Evolutionary conservation across 2,888 invertebrate species (phyloP).

Genomic region (Dicycla oo): DNA sequence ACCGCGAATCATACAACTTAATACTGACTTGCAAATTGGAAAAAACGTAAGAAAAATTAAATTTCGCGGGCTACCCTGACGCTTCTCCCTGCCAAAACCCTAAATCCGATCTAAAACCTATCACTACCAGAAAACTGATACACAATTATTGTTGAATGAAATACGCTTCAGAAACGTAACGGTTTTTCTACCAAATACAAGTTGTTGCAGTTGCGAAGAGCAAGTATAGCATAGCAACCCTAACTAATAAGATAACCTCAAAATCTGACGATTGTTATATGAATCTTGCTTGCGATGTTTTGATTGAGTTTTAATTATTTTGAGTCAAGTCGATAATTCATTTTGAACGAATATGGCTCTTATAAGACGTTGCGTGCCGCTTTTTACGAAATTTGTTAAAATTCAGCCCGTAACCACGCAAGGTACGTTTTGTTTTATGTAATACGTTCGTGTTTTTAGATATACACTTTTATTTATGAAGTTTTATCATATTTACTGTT

Average conservation of each 20-base stretch:
- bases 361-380: slow-evolving; percentile 77
- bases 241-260: slow-evolving; percentile 43
- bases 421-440: slow-evolving; percentile 67
- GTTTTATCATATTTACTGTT: slow-evolving; percentile 1
- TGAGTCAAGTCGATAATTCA: not conserved
- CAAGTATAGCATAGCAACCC: slow-evolving; percentile 20
- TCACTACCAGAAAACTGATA: not conserved
- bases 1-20: too few species aligned
- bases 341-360: slow-evolving; percentile 76
- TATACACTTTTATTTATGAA: not conserved
- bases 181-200: slow-evolving; percentile 2
- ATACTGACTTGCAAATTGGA: too few species aligned
- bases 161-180: not conserved
- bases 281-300: slow-evolving; percentile 47
- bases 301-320: slow-evolving; percentile 35
- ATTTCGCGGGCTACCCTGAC: too few species aligned
- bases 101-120: not conserved
- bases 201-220: not conserved
- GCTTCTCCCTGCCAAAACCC: too few species aligned
- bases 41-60: too few species aligned
- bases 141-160: not conserved
- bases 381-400: slow-evolving; percentile 73
- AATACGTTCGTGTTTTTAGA: not conserved
- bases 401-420: slow-evolving; percentile 72
- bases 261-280: slow-evolving; percentile 51